Evolutionary conservation across 2,888 invertebrate species (phyloP).

Genomic region (Lasioglossum pauxillum): DNA sequence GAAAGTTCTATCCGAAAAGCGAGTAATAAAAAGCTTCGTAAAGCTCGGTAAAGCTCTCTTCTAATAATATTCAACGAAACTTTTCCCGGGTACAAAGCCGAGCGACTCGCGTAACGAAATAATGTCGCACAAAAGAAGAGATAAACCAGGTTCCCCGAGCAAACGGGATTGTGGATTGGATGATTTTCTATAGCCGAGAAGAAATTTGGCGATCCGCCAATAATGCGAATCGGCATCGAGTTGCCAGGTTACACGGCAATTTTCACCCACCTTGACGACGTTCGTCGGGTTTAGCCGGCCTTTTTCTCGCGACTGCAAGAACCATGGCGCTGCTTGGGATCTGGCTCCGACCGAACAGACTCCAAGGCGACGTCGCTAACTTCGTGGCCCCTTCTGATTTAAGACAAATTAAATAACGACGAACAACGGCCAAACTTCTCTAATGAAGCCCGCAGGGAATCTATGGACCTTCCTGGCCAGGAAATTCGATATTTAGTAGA

Average conservation of each 20-base stretch:
- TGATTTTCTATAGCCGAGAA: slow-evolving; percentile 4
- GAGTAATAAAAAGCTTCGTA: neutral
- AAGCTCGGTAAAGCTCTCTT: too few species aligned
- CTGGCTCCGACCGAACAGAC: neutral
- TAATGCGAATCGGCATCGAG: slow-evolving; percentile 16
- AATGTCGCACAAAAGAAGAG: neutral
- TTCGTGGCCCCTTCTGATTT: slow-evolving; percentile 16
- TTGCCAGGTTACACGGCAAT: slow-evolving; percentile 29
- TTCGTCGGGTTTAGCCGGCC: neutral
- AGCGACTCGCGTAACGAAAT: neutral
- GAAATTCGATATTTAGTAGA: neutral
- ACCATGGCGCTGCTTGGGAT: neutral
- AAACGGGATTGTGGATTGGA: neutral
- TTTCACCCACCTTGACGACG: slow-evolving; percentile 32
- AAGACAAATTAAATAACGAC: slow-evolving; percentile 31
- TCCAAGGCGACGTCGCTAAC: neutral
- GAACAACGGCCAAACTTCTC: slow-evolving; percentile 13
- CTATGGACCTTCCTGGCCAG: neutral
- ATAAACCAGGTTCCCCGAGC: neutral
- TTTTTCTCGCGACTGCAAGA: neutral
- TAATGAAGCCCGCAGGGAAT: slow-evolving; percentile 6
- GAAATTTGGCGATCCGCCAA: slow-evolving; percentile 42
- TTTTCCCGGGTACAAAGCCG: neutral
- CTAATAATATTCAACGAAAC: neutral
- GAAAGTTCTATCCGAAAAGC: neutral